Conservation (phyloP, 2,888 invertebrate genomes). For the Pseudococcus jackbeardsleyi region DNA sequence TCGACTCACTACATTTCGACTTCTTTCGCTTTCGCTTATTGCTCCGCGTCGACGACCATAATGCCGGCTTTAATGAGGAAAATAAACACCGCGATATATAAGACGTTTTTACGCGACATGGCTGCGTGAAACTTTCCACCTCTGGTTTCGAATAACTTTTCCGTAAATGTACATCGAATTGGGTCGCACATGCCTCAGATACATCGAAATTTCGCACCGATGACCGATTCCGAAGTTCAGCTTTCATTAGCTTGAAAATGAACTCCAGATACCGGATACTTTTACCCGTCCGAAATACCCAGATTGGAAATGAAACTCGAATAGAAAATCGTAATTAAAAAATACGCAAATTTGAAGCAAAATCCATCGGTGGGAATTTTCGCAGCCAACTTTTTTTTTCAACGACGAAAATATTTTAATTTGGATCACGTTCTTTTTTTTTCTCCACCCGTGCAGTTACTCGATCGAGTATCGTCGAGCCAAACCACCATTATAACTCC, state of each 20-base stretch:
- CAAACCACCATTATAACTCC: neutral
- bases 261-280: neutral
- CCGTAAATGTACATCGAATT: no score
- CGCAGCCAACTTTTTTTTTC: neutral
- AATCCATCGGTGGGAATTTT: neutral
- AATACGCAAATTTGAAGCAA: neutral
- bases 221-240: neutral
- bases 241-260: neutral
- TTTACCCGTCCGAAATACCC: neutral
- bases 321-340: constrained; percentile 32
- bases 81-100: constrained; percentile 24
- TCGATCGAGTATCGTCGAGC: neutral
- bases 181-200: neutral
- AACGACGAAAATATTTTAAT: neutral
- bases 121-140: neutral
- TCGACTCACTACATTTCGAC: neutral
- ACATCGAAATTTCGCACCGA: neutral
- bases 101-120: neutral
- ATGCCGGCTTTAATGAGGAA: constrained; percentile 1
- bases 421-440: constrained; percentile 14
- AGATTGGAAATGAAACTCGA: neutral
- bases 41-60: neutral
- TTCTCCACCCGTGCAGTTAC: neutral
- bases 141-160: neutral
- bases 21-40: neutral